Base-by-base conservation (phyloP, 2,797 vertebrate species). In the Cottoperca gobio region DNA sequence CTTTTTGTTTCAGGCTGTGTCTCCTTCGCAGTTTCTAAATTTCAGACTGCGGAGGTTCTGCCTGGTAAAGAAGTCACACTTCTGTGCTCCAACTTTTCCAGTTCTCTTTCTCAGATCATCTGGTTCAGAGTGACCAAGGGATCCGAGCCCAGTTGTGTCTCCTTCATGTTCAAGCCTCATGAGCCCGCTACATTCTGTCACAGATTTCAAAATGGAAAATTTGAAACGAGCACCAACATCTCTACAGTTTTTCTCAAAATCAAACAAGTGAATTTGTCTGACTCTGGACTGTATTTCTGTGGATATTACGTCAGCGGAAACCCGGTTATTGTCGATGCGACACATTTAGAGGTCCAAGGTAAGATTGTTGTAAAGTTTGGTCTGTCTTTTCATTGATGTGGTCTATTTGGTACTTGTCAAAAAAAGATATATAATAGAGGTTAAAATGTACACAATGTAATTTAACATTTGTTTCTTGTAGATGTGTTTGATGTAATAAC, bases 241-340 rank as follows among this genome's bases (percentile, higher is more conserved):
- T 67, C 81, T 40, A 19, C 19, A n/a, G 0, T 84, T 31, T 60
- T 23, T 68, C 79, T 91, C 9, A 60, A 16, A 1, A 62, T 85
- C 28, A 61, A 62, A n/a, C 43, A 9, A 6, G 68, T 78, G 35
- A 33, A 72, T 43, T n/a, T 7, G 3, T 71, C 75, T 16, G 86
- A 91, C 70, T 75, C 75, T 48, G 87, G 86, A 12, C 39, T 87
- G 17, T 88, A 86, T 72, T 77, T 85, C 53, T 91, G 89, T 77
- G 89, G 84, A 2, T 58, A 1, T n/a, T 2, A 12, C 0, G 0
- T 31, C 0, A 3, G 0, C 3, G 8, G 0, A 6, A 1, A 26
- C 0, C 8, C 11, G 0, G 0, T 69, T 11, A 39, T 76, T 21
- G 1, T 17, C 1, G 2, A 16, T 23, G 40, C 42, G 28, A 67